Evolutionary conservation across 2,113 vertebrate genomes (phyloP).

Genomic region (Syngnathus typhle): DNA sequence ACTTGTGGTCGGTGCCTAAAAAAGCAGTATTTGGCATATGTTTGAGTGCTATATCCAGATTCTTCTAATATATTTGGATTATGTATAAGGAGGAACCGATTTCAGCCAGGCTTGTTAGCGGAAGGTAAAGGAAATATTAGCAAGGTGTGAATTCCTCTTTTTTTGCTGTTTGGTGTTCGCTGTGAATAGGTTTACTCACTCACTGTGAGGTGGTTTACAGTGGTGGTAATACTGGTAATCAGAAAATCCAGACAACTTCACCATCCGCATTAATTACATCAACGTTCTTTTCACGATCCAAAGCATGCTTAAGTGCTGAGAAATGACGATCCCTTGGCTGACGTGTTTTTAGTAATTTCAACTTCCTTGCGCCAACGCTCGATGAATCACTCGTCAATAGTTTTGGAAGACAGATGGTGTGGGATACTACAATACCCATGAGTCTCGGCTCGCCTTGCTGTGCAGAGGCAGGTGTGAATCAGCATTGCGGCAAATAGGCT

Average conservation of each 20-base stretch:
- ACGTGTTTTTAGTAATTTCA: constrained; percentile 9
- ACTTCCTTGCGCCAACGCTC: neutral
- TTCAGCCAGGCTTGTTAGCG: too few species aligned
- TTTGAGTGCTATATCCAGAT: neutral
- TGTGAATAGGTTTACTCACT: too few species aligned
- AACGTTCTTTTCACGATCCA: constrained; percentile 7
- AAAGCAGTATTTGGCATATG: neutral
- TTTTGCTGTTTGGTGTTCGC: neutral
- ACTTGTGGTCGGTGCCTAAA: neutral
- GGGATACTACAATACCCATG: constrained; percentile 16
- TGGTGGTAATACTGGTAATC: too few species aligned
- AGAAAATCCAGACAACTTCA: neutral
- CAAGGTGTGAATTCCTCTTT: too few species aligned
- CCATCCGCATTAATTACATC: neutral
- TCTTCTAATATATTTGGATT: neutral
- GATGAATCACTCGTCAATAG: constrained; percentile 1
- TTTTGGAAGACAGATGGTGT: neutral
- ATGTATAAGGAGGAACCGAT: too few species aligned
- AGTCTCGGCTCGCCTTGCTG: neutral
- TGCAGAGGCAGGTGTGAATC: constrained; percentile 4
- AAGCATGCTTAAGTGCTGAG: neutral
- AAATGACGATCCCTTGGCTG: constrained; percentile 3
- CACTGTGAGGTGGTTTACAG: too few species aligned
- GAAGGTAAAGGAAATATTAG: too few species aligned
- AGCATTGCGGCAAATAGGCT: constrained; percentile 6